phyloP scores from a whole-genome alignment of 1,140 invertebrate species.

The Parapsyche elsis region DNA sequence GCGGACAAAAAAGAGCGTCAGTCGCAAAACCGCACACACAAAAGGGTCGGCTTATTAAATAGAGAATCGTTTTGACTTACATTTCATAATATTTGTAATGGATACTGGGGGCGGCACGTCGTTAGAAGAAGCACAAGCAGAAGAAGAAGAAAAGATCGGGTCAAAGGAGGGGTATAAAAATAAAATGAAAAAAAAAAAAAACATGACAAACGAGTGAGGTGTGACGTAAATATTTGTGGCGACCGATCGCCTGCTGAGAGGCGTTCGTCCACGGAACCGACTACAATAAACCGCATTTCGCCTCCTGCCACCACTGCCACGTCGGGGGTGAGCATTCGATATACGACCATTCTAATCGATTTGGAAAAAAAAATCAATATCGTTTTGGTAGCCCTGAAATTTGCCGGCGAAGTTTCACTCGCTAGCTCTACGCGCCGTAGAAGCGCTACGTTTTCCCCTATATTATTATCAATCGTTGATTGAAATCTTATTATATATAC shows the following conservation, averaged over 20 bases:
- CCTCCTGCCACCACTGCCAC: no score
- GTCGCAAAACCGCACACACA: slow-evolving; percentile 49
- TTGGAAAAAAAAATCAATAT: no score
- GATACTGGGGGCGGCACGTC: slow-evolving; percentile 51
- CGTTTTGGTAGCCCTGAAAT: no score
- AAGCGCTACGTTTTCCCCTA: no score
- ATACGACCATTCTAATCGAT: no score
- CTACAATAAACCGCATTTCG: no score
- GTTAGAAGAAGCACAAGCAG: background rate
- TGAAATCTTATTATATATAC: no score
- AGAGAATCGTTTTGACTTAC: slow-evolving; percentile 55
- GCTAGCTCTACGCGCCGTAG: no score
- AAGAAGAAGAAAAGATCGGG: slow-evolving; percentile 1
- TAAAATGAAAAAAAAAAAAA: slow-evolving; percentile 44
- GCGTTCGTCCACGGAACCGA: background rate
- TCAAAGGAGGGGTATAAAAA: slow-evolving; percentile 41
- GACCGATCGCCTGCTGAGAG: slow-evolving; percentile 49
- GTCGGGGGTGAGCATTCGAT: background rate
- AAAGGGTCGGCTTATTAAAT: slow-evolving; percentile 54
- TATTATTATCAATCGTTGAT: no score
- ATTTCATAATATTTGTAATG: slow-evolving; percentile 57
- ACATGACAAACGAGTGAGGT: slow-evolving; percentile 57
- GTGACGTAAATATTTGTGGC: slow-evolving; percentile 56
- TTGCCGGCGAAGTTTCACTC: no score
- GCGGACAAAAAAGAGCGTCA: slow-evolving; percentile 43